Base-by-base conservation (phyloP, 2,113 vertebrate species). In the Pomatorhinus ruficollis region DNA sequence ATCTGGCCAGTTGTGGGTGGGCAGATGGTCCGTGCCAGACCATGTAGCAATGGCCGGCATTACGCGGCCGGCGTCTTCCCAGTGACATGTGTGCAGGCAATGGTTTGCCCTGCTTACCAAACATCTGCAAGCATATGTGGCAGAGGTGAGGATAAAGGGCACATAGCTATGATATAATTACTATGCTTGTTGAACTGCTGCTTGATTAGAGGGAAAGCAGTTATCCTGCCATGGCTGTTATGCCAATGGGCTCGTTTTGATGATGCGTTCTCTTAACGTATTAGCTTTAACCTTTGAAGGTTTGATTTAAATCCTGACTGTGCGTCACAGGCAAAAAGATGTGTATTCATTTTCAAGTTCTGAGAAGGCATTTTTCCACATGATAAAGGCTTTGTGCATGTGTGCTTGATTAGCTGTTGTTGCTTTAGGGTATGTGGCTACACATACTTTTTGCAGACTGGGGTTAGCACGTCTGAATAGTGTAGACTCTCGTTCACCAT, bases 141-240 rank as follows among this genome's bases (percentile, higher is more conserved):
- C 50, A 96, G 83, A 88, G 90, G 87, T 89, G 82, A 88, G 47
- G 52, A 52, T 59, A 72, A 85, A 92, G 87, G 78, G n/a, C 81
- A 79, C 7, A 5, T 9, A 61, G 57, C 35, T 94, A 22, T 83
- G 91, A 17, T 25, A 7, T 83, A 70, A 83, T 93, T 95, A 47
- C 45, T 82, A 4, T 83, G 59, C 56, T 22, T 1, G 5, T 3
- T 2, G 66, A 75, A 24, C 60, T 70, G 30, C 63, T 74, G 33
- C 81, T 87, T 94, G 80, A 50, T 93, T 89, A 64, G 3, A 6
- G 57, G 63, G 22, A 63, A 50, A 80, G 30, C 35, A 77, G 15
- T 24, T 16, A 44, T 49, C 76, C 70, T 68, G 64, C 45, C 15
- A 7, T 5, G 13, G 35, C 63, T 76, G 13, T 69, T 88, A 16